These are phyloP conservation scores for Climacteris rufus DNA, from an alignment of 2,113 vertebrate genomes.

Conservation along the genomic window DNA sequence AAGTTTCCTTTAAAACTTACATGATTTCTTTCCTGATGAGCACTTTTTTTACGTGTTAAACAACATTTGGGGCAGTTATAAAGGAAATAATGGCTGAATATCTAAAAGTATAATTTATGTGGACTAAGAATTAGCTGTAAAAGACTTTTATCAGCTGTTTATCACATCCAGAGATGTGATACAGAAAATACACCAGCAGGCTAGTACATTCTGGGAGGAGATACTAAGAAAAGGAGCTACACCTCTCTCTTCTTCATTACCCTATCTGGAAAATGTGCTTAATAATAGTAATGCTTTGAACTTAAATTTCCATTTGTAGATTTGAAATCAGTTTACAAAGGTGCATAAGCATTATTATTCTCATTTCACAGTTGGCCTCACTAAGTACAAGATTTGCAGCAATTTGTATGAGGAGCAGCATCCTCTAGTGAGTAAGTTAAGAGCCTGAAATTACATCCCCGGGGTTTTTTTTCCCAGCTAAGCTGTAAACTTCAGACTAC, in stretches of 20 bases:
- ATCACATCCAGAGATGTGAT: background rate
- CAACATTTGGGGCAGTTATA: background rate
- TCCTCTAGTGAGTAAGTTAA: background rate
- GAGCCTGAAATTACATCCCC: constrained; percentile 19
- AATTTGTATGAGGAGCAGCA: constrained; percentile 41
- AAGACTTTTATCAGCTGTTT: background rate
- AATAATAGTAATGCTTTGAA: constrained; percentile 18
- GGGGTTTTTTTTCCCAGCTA: background rate
- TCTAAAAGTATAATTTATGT: background rate
- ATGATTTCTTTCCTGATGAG: background rate
- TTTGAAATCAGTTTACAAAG: constrained; percentile 49
- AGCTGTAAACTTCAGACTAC: background rate
- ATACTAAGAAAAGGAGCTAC: background rate
- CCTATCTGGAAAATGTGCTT: background rate
- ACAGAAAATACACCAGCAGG: background rate
- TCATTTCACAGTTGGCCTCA: constrained; percentile 54
- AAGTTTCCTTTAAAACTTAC: background rate
- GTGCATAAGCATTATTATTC: constrained; percentile 38
- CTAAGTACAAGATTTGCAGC: constrained; percentile 30
- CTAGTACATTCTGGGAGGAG: background rate
- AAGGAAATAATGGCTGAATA: background rate
- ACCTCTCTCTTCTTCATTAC: background rate
- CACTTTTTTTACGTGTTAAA: background rate
- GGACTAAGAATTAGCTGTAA: background rate
- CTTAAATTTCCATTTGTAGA: constrained; percentile 33